phyloP scores from a whole-genome alignment of 1,140 invertebrate species.

The Theocolax elegans region DNA sequence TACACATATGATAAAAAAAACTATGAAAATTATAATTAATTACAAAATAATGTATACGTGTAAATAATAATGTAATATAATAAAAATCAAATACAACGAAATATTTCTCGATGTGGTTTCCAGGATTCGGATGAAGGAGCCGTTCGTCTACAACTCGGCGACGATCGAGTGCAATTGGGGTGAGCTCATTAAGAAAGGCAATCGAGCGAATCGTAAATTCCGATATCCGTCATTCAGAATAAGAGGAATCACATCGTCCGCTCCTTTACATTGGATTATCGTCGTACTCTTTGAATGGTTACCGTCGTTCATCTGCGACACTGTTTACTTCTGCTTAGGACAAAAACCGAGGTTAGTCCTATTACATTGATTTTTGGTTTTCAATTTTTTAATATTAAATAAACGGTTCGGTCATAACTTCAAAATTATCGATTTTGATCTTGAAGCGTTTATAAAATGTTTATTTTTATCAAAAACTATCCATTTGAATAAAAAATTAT shows the following conservation, averaged over 20 bases:
- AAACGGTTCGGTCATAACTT: too few relatives aligned
- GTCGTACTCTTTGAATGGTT: constrained; percentile 56
- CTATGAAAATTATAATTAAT: too few relatives aligned
- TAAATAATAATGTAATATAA: too few relatives aligned
- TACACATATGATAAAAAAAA: too few relatives aligned
- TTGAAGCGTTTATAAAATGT: too few relatives aligned
- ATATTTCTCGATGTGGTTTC: too few relatives aligned
- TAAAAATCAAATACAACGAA: too few relatives aligned
- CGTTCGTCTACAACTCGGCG: constrained; percentile 48
- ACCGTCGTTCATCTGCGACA: constrained; percentile 53
- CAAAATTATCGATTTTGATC: too few relatives aligned
- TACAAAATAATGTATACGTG: too few relatives aligned
- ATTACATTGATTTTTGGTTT: neutral
- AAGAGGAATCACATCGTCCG: constrained; percentile 53
- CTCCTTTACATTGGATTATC: constrained; percentile 48
- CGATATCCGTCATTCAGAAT: constrained; percentile 56
- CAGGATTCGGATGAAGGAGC: neutral
- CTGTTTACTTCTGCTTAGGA: constrained; percentile 43
- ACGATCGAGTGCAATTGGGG: constrained; percentile 54
- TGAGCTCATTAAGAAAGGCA: constrained; percentile 51
- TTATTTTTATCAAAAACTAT: too few relatives aligned
- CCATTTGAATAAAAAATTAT: too few relatives aligned
- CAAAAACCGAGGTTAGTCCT: constrained; percentile 52
- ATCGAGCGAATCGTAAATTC: constrained; percentile 47
- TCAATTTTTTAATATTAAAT: too few relatives aligned